Percentiles rank a stretch among this genome's conserved stretches.
Evolutionary conservation across 2,113 vertebrate species (phyloP).

Genomic region (Syngnathus floridae): DNA sequence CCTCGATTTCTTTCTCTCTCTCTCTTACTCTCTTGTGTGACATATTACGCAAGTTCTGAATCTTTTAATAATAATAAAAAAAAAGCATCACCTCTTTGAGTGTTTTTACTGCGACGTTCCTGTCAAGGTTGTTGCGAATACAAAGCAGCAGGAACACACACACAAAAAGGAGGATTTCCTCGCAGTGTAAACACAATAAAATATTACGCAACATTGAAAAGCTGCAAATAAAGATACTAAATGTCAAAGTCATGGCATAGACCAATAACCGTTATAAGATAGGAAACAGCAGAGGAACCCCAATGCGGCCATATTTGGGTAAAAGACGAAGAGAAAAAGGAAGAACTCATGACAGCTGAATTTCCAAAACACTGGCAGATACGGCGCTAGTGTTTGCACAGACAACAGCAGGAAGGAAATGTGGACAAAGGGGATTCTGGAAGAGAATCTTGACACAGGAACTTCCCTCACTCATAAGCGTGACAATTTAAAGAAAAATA

Average conservation of each 20-base stretch:
- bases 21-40: not conserved
- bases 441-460: conserved; percentile 9
- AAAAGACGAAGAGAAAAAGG: conserved; percentile 13
- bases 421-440: conserved; percentile 37
- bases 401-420: conserved; percentile 48
- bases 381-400: conserved; percentile 25
- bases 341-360: conserved; percentile 11
- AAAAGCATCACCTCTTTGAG: not conserved
- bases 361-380: conserved; percentile 41
- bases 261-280: conserved; percentile 7
- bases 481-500: conserved; percentile 10
- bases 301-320: conserved; percentile 27
- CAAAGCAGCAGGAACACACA: not conserved
- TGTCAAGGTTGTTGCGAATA: not conserved
- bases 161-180: conserved; percentile 2
- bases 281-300: conserved; percentile 11
- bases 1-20: not conserved
- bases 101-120: not conserved
- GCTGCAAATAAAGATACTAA: conserved; percentile 16
- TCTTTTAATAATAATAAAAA: not conserved
- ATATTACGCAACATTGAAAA: not conserved
- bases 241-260: conserved; percentile 5
- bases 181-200: not conserved
- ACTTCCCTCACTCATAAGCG: conserved; percentile 10
- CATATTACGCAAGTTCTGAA: not conserved